phyloP scores from a whole-genome alignment of 2,113 vertebrate species.

The Bostrychus sinensis region DNA sequence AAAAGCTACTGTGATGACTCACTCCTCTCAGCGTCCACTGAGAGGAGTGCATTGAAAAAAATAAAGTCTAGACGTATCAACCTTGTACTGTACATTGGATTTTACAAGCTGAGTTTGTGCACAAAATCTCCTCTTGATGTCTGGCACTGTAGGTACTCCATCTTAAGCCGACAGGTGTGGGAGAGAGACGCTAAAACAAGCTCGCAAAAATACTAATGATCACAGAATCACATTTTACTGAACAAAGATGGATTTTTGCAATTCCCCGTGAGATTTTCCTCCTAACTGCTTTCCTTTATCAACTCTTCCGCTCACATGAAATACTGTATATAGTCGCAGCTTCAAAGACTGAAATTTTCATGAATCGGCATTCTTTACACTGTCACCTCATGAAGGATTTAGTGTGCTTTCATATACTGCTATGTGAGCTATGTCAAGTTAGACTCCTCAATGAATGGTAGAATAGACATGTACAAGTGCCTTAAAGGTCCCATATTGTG shows the following conservation, averaged over 20 bases:
- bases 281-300: slow-evolving; percentile 13
- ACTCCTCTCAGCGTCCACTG: slow-evolving; percentile 16
- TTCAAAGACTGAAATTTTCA: slow-evolving; percentile 37
- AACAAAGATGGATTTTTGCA: slow-evolving; percentile 16
- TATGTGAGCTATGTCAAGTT: slow-evolving; percentile 51
- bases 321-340: slow-evolving; percentile 42
- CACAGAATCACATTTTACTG: slow-evolving; percentile 25
- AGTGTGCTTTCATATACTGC: slow-evolving; percentile 60
- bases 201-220: background rate
- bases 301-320: slow-evolving; percentile 24
- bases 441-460: slow-evolving; percentile 47
- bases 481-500: too few species aligned
- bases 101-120: slow-evolving; percentile 44
- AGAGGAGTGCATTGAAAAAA: too few species aligned
- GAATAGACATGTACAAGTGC: too few species aligned
- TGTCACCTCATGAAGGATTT: slow-evolving; percentile 50
- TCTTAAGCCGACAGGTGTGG: slow-evolving; percentile 26
- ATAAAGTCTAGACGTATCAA: slow-evolving; percentile 29
- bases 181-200: slow-evolving; percentile 10
- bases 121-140: slow-evolving; percentile 23
- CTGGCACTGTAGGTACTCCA: slow-evolving; percentile 18
- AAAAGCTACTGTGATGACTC: slow-evolving; percentile 57
- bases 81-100: slow-evolving; percentile 47
- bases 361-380: slow-evolving; percentile 45
- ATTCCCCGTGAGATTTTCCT: slow-evolving; percentile 7